Conservation (phyloP, 2,888 invertebrate genomes). For the Gymnocheta viridis region DNA sequence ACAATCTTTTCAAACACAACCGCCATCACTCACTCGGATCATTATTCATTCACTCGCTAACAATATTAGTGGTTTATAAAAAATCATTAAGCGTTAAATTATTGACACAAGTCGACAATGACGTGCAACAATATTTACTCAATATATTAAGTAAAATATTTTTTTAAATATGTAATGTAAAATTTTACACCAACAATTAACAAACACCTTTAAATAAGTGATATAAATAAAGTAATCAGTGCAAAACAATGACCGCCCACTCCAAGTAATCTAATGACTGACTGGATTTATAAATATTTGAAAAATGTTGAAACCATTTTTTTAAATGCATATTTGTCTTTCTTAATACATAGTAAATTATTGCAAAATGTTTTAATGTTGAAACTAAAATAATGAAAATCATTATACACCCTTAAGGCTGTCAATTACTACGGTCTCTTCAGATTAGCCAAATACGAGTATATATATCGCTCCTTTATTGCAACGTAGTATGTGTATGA, state of each 20-base stretch:
- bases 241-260: conserved; percentile 49
- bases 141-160: conserved; percentile 16
- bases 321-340: conserved; percentile 6
- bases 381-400: background rate
- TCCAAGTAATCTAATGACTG: conserved; percentile 20
- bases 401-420: conserved; percentile 1
- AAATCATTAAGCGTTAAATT: conserved; percentile 64
- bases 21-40: conserved; percentile 19
- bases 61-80: conserved; percentile 38
- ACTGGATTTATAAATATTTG: background rate
- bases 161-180: conserved; percentile 24
- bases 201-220: background rate
- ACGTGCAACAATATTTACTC: conserved; percentile 45
- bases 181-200: conserved; percentile 23
- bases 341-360: conserved; percentile 13
- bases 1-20: conserved; percentile 45
- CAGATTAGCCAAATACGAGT: no score
- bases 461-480: no score
- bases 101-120: conserved; percentile 54
- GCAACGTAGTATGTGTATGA: no score
- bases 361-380: conserved; percentile 28
- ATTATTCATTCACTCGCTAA: conserved; percentile 6
- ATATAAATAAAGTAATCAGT: conserved; percentile 43
- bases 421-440: background rate
- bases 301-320: background rate